phyloP scores from a whole-genome alignment of 2,113 vertebrate genomes.

The Taxidea taxus region DNA sequence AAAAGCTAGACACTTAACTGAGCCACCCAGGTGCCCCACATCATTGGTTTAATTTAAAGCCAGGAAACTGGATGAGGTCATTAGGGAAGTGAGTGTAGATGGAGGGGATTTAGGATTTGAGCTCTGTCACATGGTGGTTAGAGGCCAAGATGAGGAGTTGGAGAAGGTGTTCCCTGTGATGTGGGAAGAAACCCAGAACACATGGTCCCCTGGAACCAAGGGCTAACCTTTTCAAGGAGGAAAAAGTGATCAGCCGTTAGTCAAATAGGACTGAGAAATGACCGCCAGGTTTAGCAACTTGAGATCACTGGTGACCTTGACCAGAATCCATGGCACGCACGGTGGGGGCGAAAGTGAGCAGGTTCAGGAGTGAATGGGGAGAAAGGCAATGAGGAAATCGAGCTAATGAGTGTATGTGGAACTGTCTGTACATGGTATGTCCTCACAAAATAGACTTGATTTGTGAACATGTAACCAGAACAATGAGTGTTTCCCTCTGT shows the following conservation, averaged over 20 bases:
- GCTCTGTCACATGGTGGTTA: neutral
- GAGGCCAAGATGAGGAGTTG: neutral
- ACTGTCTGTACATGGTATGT: neutral
- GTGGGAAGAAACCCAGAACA: neutral
- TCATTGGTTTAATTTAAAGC: neutral
- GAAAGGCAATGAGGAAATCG: neutral
- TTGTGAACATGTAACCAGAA: neutral
- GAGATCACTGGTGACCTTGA: neutral
- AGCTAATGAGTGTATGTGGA: neutral
- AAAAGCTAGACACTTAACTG: neutral
- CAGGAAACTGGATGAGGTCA: neutral
- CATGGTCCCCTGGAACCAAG: neutral
- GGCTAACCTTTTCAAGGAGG: neutral
- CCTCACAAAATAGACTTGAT: neutral
- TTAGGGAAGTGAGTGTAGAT: neutral
- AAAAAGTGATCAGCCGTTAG: neutral
- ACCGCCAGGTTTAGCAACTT: neutral
- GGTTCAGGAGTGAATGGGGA: neutral
- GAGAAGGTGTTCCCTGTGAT: neutral
- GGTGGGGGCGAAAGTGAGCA: neutral
- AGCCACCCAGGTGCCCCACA: neutral
- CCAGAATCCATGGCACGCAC: neutral
- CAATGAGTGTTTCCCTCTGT: neutral
- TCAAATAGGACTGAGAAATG: neutral
- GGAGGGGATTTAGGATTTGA: neutral